Conservation (phyloP, 2,888 invertebrate genomes). For the Herminia tarsipennalis region DNA sequence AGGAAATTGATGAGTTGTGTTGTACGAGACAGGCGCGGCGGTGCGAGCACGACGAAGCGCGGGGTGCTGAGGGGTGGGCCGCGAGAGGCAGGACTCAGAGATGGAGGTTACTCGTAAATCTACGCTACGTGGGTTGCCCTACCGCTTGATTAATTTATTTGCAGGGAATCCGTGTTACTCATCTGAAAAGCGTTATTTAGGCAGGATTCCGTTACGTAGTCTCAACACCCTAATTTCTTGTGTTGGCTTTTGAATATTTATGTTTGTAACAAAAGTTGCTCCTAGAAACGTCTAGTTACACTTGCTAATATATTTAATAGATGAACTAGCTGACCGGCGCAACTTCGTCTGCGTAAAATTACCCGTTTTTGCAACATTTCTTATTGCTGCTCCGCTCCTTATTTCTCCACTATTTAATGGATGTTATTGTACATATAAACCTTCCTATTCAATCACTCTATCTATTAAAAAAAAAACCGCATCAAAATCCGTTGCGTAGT, state of each 20-base stretch:
- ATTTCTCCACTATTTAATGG: too few relatives aligned
- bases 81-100: slow-evolving; percentile 25
- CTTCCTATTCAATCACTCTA: too few relatives aligned
- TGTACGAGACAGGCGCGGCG: slow-evolving; percentile 43
- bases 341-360: too few relatives aligned
- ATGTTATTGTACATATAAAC: too few relatives aligned
- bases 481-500: too few relatives aligned
- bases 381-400: too few relatives aligned
- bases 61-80: slow-evolving; percentile 9
- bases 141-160: slow-evolving; percentile 77
- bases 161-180: slow-evolving; percentile 65
- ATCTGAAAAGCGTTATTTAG: slow-evolving; percentile 63
- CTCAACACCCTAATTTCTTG: slow-evolving; percentile 44
- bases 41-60: slow-evolving; percentile 5
- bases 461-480: too few relatives aligned
- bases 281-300: slow-evolving; percentile 31
- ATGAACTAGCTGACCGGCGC: too few relatives aligned
- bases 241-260: slow-evolving; percentile 44
- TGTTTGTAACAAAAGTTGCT: slow-evolving; percentile 36
- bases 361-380: too few relatives aligned
- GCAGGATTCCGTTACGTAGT: slow-evolving; percentile 46
- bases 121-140: slow-evolving; percentile 65
- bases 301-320: slow-evolving; percentile 32
- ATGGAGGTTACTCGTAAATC: slow-evolving; percentile 70
- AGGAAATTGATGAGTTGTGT: slow-evolving; percentile 81